A percentile compares a stretch with the other conserved stretches of the same genome.
Evolutionary conservation across 92 coral and sea anemone species (phyloP).

Genomic region (Anthopleura xanthogrammica): DNA sequence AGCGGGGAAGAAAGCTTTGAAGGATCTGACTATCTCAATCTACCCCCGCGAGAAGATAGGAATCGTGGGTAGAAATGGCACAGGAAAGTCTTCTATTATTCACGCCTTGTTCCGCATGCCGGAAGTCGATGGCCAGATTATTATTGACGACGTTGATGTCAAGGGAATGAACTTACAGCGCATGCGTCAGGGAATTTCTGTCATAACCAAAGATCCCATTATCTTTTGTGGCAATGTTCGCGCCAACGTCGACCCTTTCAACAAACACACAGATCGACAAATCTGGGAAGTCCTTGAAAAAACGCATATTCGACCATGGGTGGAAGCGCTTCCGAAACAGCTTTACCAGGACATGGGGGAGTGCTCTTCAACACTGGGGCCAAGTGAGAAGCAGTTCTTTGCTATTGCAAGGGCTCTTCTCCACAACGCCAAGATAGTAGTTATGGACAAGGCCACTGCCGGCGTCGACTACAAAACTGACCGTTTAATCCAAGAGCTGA

Average conservation of each 20-base stretch:
- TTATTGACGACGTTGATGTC: slow-evolving; percentile 66
- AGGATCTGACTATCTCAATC: slow-evolving; percentile 57
- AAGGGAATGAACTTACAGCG: slow-evolving; percentile 67
- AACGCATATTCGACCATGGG: slow-evolving; percentile 72
- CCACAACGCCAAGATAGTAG: slow-evolving; percentile 59
- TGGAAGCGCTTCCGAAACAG: slow-evolving; percentile 72
- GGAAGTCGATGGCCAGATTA: slow-evolving; percentile 63
- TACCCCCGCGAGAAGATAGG: slow-evolving; percentile 82
- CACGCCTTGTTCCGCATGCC: slow-evolving; percentile 83
- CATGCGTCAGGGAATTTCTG: slow-evolving; percentile 69
- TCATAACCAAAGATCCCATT: slow-evolving; percentile 68
- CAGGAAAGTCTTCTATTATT: slow-evolving; percentile 77
- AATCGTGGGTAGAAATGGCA: slow-evolving; percentile 78
- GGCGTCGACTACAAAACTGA: slow-evolving; percentile 86
- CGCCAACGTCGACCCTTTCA: slow-evolving; percentile 73
- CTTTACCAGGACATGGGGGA: slow-evolving; percentile 78
- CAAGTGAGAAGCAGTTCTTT: slow-evolving; percentile 67
- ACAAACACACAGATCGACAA: slow-evolving; percentile 64
- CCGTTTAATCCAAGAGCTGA: slow-evolving; percentile 79
- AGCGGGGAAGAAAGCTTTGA: slow-evolving; percentile 54
- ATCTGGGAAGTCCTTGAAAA: slow-evolving; percentile 80
- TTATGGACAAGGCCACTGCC: slow-evolving; percentile 79
- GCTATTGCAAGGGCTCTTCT: slow-evolving; percentile 74
- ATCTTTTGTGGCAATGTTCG: slow-evolving; percentile 74
- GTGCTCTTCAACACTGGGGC: slow-evolving; percentile 48